Conservation (phyloP, 2,113 vertebrate genomes). For the Amphiprion percula region DNA sequence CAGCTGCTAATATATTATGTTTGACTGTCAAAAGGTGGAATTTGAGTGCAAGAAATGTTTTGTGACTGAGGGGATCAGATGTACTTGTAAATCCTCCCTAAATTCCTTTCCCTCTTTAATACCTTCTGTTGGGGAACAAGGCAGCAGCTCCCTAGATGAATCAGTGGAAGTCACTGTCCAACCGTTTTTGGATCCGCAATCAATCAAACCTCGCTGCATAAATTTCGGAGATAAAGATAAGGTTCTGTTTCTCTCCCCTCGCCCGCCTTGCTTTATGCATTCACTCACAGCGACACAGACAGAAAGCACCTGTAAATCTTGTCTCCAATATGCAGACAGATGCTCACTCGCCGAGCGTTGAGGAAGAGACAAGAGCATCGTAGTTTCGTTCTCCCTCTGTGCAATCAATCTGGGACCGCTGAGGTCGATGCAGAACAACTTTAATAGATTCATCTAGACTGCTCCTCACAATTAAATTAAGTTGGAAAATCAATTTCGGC, state of each 20-base stretch:
- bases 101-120: neutral
- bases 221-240: conserved; percentile 26
- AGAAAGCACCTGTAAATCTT: conserved; percentile 44
- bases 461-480: conserved; percentile 76
- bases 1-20: neutral
- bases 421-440: conserved; percentile 71
- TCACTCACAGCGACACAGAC: conserved; percentile 15
- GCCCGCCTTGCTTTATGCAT: conserved; percentile 3
- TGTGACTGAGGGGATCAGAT: neutral
- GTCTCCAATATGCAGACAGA: conserved; percentile 43
- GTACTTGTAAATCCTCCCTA: neutral
- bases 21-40: neutral
- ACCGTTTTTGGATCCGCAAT: conserved; percentile 13
- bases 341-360: conserved; percentile 24
- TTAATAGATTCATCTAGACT: conserved; percentile 72
- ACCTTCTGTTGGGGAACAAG: neutral
- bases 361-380: neutral
- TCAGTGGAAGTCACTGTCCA: conserved; percentile 6
- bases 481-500: conserved; percentile 76
- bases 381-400: conserved; percentile 31
- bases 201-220: conserved; percentile 38
- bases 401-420: conserved; percentile 56
- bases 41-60: neutral
- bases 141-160: conserved; percentile 5
- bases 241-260: conserved; percentile 20